These are phyloP conservation scores for Apteryx owenii DNA, from an alignment of 2,113 vertebrate genomes.

Conservation along the genomic window DNA sequence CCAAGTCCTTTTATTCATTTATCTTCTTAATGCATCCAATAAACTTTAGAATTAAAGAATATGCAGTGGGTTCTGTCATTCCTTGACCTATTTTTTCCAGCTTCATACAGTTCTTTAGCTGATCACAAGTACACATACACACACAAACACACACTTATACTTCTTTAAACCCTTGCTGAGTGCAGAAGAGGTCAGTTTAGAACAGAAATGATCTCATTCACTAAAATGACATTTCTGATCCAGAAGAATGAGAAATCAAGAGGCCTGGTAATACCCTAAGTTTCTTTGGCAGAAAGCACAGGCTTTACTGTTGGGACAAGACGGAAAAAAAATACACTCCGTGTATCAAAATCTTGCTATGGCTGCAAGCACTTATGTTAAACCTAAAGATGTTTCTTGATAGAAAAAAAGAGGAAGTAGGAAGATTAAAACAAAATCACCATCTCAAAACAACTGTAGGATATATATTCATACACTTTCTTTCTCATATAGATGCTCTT, in stretches of 20 bases:
- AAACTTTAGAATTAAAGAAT: neutral
- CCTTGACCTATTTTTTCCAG: neutral
- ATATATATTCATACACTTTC: neutral
- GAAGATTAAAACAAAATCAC: slow-evolving; percentile 41
- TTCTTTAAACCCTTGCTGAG: neutral
- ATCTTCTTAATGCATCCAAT: slow-evolving; percentile 8
- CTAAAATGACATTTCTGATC: neutral
- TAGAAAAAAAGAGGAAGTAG: neutral
- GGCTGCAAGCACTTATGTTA: neutral
- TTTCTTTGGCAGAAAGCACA: neutral
- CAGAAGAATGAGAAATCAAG: neutral
- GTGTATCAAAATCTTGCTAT: neutral
- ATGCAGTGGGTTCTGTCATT: neutral
- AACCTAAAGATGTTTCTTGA: neutral
- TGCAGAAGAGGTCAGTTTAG: neutral
- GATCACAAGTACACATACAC: neutral
- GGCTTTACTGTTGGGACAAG: neutral
- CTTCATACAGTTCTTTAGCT: neutral
- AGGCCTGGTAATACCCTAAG: neutral
- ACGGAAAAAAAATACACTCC: neutral
- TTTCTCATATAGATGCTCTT: neutral
- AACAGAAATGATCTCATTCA: neutral
- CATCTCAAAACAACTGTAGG: slow-evolving; percentile 5
- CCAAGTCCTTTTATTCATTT: neutral
- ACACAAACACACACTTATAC: neutral